Percentiles rank a stretch among this genome's conserved stretches.
phyloP scores from a whole-genome alignment of 2,888 invertebrate species.

The Dolichomitus sp. region DNA sequence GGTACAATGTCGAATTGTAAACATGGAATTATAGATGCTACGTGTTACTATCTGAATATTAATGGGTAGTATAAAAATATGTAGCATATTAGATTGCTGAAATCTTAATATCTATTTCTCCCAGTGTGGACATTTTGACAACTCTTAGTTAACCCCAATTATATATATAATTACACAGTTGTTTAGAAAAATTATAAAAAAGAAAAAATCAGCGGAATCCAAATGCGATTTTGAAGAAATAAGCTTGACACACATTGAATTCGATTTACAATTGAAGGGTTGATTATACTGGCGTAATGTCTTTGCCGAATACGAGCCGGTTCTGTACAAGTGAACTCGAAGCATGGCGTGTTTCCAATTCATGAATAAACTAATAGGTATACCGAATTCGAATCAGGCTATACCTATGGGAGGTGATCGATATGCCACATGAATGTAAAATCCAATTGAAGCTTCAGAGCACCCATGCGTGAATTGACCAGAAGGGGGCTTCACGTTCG shows the following conservation, averaged over 20 bases:
- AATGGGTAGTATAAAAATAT: too few species aligned
- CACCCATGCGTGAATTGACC: conserved; percentile 60
- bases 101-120: too few species aligned
- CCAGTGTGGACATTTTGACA: too few species aligned
- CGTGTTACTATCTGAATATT: too few species aligned
- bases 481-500: conserved; percentile 5
- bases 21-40: too few species aligned
- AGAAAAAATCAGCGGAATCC: not conserved
- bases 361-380: conserved; percentile 74
- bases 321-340: conserved; percentile 62
- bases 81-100: too few species aligned
- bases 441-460: conserved; percentile 65
- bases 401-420: conserved; percentile 63
- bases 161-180: too few species aligned
- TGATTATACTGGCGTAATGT: not conserved
- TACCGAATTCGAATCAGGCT: conserved; percentile 65
- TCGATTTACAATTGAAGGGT: not conserved
- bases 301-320: conserved; percentile 26
- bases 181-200: not conserved
- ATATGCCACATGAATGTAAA: conserved; percentile 65
- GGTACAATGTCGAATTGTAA: too few species aligned
- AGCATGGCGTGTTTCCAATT: conserved; percentile 72
- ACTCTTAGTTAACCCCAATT: too few species aligned
- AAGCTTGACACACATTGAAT: not conserved
- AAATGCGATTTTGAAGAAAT: not conserved